A percentile compares a stretch with the other conserved stretches of the same genome.
These are phyloP conservation scores for Burhinus bistriatus DNA, from an alignment of 2,113 vertebrate species.

Conservation along the genomic window DNA sequence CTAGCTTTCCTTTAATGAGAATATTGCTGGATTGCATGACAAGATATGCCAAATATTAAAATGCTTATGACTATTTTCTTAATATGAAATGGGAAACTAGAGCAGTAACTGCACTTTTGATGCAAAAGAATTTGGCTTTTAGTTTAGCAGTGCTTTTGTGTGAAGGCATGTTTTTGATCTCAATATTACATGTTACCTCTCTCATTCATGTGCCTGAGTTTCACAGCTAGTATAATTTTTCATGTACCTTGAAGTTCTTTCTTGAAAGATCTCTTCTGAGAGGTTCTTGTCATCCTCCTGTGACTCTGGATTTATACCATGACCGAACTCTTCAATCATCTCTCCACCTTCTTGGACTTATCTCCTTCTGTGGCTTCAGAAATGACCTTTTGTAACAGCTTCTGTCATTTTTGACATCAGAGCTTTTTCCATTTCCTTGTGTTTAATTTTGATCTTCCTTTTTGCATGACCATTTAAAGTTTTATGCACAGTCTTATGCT, in stretches of 20 bases:
- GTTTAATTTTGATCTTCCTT: background rate
- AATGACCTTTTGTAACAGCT: background rate
- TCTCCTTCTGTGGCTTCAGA: background rate
- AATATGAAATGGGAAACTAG: background rate
- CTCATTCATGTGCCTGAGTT: background rate
- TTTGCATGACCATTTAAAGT: background rate
- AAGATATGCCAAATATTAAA: background rate
- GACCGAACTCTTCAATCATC: background rate
- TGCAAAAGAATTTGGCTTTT: background rate
- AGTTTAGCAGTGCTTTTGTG: background rate
- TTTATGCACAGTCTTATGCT: background rate
- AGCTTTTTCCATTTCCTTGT: background rate
- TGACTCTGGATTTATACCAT: background rate
- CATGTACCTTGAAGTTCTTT: background rate
- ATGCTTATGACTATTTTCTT: background rate
- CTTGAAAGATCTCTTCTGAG: background rate
- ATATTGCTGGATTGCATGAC: background rate
- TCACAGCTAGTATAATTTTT: background rate
- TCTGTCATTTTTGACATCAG: background rate
- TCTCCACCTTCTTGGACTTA: background rate
- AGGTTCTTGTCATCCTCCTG: background rate
- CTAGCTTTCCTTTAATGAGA: background rate
- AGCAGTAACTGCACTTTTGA: background rate
- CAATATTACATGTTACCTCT: background rate
- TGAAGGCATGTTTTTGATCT: background rate